Base-by-base conservation (phyloP, 2,888 invertebrate genomes). In the Hydroisotoma schaefferi region DNA sequence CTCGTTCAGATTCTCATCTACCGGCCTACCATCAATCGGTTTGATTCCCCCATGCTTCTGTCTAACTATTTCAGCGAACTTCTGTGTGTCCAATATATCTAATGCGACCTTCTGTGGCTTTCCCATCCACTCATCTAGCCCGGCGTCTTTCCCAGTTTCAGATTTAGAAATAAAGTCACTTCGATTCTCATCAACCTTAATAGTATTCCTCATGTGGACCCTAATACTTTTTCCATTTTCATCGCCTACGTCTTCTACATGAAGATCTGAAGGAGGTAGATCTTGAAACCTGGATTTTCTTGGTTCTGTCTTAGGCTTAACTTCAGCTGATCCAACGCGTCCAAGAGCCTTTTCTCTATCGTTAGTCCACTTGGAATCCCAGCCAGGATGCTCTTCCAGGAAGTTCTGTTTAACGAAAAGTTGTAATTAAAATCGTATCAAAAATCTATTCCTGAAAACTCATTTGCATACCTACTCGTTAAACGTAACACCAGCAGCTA, bases 281-380 rank as follows among this genome's bases (percentile, higher is more conserved):
- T 64, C 47, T 26, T 64, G 62, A 38, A 65, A 65, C 6, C 64
- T 49, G 4, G 64, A 65, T 26, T 55, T 52, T 23, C 23, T 22
- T 5, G 23, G 23, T 8, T 23, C 46, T 3, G 23, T 25, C 15
- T 46, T 46, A 3, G 25, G n/a, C 0, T 18, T 2, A 8, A 20
- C 5, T 33, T 76, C 76, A 4, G 80, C 75, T 56, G 78, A 75
- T 74, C 81, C 80, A 22, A 61, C 53, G 6, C 55, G 47, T 70
- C 83, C 83, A 63, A 83, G 82, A 0, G 87, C 85, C 70, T 85
- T 85, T 73, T 87, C 88, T 3, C 91, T 81, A 76, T 90, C 90
- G 8, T 85, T 85, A 79, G 88, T 81, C 90, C 90, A 91, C 74
- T 90, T 88, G 1, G 86, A 85, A 76, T 92, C 91, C 86, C 90